phyloP scores from a whole-genome alignment of 2,888 invertebrate species.

The Dynastes hyllus region DNA sequence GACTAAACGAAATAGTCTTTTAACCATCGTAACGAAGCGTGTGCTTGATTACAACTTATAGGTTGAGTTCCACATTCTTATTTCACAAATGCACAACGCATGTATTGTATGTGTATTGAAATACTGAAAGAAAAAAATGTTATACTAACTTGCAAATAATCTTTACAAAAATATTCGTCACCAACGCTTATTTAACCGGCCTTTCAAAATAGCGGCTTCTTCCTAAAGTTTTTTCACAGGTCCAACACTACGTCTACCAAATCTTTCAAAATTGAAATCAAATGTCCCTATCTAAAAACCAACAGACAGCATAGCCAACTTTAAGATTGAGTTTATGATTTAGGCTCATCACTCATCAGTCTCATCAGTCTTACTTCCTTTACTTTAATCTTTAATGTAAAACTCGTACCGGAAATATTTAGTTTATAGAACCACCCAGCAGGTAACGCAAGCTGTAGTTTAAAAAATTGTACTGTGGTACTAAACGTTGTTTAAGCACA shows the following conservation, averaged over 20 bases:
- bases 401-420: not conserved
- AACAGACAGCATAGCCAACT: not conserved
- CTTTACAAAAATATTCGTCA: slow-evolving; percentile 49
- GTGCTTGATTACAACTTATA: slow-evolving; percentile 30
- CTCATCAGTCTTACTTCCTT: too few species aligned
- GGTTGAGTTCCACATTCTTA: slow-evolving; percentile 29
- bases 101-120: slow-evolving; percentile 28
- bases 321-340: not conserved
- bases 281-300: not conserved
- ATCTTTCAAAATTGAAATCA: not conserved
- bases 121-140: slow-evolving; percentile 43
- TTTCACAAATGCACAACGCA: slow-evolving; percentile 30
- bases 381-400: not conserved
- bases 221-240: slow-evolving; percentile 14
- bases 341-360: too few species aligned
- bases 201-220: slow-evolving; percentile 53
- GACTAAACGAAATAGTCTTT: slow-evolving; percentile 44
- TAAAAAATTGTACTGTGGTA: too few species aligned
- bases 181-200: slow-evolving; percentile 53
- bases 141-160: slow-evolving; percentile 51
- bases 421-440: not conserved
- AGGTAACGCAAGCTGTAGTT: not conserved
- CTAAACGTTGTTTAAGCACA: too few species aligned
- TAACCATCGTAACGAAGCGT: slow-evolving; percentile 45
- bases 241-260: not conserved